Percentiles rank a stretch among this genome's conserved stretches.
phyloP scores from a whole-genome alignment of 2,888 invertebrate species.

The Eudemis profundana region DNA sequence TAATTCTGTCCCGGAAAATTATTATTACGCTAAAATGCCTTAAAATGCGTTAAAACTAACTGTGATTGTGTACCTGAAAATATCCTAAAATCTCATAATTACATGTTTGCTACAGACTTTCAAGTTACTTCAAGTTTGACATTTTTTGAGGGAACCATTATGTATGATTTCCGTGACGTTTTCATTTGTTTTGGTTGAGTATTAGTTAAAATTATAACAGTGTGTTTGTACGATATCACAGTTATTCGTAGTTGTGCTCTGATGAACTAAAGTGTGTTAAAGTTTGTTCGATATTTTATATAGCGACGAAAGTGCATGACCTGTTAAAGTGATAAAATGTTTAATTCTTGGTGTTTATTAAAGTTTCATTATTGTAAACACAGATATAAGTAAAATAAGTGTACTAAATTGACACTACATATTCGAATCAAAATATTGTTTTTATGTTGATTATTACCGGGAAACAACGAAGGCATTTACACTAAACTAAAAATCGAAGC shows the following conservation, averaged over 20 bases:
- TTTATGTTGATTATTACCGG: too few species aligned
- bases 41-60: constrained; percentile 32
- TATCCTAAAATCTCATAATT: constrained; percentile 26
- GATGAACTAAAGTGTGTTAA: background rate
- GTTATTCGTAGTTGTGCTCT: background rate
- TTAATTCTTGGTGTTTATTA: background rate
- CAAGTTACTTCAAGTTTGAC: background rate
- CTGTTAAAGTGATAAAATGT: background rate
- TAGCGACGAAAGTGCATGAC: background rate
- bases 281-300: background rate
- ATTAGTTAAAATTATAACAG: background rate
- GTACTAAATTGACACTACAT: background rate
- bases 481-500: background rate
- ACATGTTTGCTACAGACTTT: background rate
- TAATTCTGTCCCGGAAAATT: constrained; percentile 48
- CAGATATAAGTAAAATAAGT: background rate
- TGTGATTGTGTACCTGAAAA: constrained; percentile 41
- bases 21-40: constrained; percentile 41
- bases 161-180: background rate
- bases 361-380: background rate
- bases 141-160: background rate
- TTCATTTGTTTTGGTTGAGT: background rate
- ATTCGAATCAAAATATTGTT: too few species aligned
- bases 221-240: background rate
- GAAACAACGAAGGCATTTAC: too few species aligned